Evolutionary conservation across 2,113 vertebrate species (phyloP).

Genomic region (Notechis scutatus): DNA sequence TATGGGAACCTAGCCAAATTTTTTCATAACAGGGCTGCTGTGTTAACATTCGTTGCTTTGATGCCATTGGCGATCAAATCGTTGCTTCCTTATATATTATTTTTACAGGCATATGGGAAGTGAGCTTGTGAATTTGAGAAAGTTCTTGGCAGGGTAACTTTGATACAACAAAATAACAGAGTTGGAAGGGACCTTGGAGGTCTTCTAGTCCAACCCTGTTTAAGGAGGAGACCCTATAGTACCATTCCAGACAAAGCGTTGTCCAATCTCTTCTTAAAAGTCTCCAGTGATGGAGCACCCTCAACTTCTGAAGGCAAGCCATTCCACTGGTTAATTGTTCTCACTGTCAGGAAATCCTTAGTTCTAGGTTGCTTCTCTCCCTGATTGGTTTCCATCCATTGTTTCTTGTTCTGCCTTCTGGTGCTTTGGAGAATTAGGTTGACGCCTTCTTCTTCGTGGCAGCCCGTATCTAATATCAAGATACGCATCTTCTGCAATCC

Average conservation of each 20-base stretch:
- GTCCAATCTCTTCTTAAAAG: too few relatives aligned
- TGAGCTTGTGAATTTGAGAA: background rate
- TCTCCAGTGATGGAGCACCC: too few relatives aligned
- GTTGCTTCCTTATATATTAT: background rate
- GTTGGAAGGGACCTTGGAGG: background rate
- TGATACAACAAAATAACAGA: background rate
- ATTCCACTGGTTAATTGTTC: too few relatives aligned
- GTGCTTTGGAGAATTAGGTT: too few relatives aligned
- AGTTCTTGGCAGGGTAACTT: background rate
- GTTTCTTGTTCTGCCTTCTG: too few relatives aligned
- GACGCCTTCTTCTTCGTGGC: too few relatives aligned
- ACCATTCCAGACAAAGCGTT: background rate
- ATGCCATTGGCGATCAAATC: background rate
- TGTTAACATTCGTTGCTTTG: background rate
- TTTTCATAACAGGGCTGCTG: background rate
- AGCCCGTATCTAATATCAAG: background rate
- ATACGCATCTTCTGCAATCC: background rate
- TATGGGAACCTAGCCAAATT: background rate
- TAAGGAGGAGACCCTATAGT: background rate
- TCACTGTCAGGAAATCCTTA: too few relatives aligned
- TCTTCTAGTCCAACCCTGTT: background rate
- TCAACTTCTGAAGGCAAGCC: too few relatives aligned
- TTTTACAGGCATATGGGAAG: background rate
- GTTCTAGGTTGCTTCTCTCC: too few relatives aligned
- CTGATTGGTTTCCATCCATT: too few relatives aligned